Evolutionary conservation across 2,888 invertebrate genomes (phyloP).

Genomic region (Drosophila parthenogenetica): DNA sequence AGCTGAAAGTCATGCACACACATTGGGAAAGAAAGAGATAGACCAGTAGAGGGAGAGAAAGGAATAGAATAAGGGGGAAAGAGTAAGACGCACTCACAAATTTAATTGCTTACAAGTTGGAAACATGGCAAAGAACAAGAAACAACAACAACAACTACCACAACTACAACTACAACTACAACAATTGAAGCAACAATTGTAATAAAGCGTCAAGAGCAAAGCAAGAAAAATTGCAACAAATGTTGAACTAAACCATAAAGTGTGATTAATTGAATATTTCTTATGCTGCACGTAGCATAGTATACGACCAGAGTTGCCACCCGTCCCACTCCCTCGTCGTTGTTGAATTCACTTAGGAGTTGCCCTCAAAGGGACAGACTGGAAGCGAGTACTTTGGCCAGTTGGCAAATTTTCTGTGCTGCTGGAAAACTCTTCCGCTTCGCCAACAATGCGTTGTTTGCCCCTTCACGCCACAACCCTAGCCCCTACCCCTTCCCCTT

Average conservation of each 20-base stretch:
- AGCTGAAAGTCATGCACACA: slow-evolving; percentile 76
- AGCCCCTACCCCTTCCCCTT: background rate
- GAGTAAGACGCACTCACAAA: slow-evolving; percentile 46
- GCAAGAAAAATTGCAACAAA: slow-evolving; percentile 81
- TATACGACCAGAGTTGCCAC: slow-evolving; percentile 2
- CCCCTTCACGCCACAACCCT: background rate
- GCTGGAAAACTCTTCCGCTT: slow-evolving; percentile 34
- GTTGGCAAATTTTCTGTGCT: slow-evolving; percentile 48
- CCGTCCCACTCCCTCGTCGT: background rate
- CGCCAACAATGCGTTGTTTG: background rate
- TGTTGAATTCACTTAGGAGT: slow-evolving; percentile 48
- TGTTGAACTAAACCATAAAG: slow-evolving; percentile 80
- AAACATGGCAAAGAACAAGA: slow-evolving; percentile 68
- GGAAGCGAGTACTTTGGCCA: slow-evolving; percentile 33
- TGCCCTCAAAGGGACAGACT: slow-evolving; percentile 13
- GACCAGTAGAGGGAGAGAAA: background rate
- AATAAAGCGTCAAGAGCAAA: slow-evolving; percentile 75
- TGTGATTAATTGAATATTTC: slow-evolving; percentile 81
- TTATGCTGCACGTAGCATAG: slow-evolving; percentile 64
- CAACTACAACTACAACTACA: slow-evolving; percentile 15
- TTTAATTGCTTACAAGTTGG: slow-evolving; percentile 79
- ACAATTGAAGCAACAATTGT: slow-evolving; percentile 68
- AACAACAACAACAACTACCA: slow-evolving; percentile 36
- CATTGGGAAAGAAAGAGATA: slow-evolving; percentile 10
- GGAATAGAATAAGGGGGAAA: background rate